Percentiles rank a stretch among this genome's conserved stretches.
Conservation (phyloP, 1,140 invertebrate genomes). For the Bicyclus anynana region DNA sequence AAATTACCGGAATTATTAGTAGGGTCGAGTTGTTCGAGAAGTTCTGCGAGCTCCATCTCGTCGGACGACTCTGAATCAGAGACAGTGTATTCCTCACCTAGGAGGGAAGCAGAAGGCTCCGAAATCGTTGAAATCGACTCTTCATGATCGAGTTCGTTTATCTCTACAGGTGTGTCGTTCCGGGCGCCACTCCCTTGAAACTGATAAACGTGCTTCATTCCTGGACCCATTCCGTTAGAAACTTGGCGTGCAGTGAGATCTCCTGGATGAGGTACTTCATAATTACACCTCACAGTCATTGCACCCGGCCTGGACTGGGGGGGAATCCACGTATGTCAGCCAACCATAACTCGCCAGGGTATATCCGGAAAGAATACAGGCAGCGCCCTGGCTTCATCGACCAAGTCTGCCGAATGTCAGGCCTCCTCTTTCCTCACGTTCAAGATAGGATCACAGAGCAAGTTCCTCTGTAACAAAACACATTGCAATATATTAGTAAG, state of each 20-base stretch:
- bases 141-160: too few relatives aligned
- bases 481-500: too few relatives aligned
- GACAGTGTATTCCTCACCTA: neutral
- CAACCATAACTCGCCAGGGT: neutral
- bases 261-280: neutral
- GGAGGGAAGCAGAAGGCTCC: neutral
- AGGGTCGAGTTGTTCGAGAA: too few relatives aligned
- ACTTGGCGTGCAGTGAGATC: neutral
- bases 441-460: slow-evolving; percentile 85
- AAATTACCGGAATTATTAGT: too few relatives aligned
- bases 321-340: neutral
- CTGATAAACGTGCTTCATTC: neutral
- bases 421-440: slow-evolving; percentile 39
- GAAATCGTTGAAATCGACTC: neutral
- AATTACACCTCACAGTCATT: neutral
- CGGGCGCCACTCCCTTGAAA: too few relatives aligned
- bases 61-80: too few relatives aligned
- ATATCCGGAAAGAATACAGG: neutral
- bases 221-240: neutral
- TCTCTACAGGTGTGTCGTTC: too few relatives aligned
- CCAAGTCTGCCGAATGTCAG: slow-evolving; percentile 30
- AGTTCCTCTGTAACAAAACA: slow-evolving; percentile 84
- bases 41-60: too few relatives aligned
- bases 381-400: neutral
- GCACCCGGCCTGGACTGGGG: neutral